phyloP scores from a whole-genome alignment of 2,797 vertebrate species.

The Megaceryle alcyon region DNA sequence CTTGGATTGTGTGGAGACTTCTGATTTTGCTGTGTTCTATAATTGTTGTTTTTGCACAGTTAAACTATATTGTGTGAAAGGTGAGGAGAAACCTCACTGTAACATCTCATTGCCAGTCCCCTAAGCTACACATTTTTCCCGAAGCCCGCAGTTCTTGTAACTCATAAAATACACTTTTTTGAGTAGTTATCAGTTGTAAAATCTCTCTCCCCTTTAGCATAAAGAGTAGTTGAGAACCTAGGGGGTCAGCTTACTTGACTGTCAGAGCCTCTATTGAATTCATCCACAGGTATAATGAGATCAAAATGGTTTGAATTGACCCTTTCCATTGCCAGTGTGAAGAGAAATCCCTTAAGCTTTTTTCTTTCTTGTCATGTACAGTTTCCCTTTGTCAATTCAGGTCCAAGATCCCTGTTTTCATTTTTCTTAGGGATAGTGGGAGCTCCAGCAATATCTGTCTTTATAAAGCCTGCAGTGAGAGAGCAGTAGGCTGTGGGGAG shows the following conservation, averaged over 20 bases:
- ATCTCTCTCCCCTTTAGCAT: not conserved
- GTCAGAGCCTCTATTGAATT: slow-evolving; percentile 10
- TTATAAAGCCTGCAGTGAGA: slow-evolving; percentile 34
- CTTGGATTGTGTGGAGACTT: not conserved
- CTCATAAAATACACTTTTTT: slow-evolving; percentile 2
- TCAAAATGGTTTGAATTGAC: slow-evolving; percentile 58
- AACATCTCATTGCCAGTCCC: not conserved
- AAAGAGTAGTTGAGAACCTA: not conserved
- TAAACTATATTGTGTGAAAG: not conserved
- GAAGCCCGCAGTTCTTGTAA: not conserved
- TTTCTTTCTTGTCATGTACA: not conserved
- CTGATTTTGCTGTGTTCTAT: not conserved
- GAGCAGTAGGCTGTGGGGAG: not conserved
- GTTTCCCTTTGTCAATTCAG: slow-evolving; percentile 10
- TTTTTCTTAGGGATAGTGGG: slow-evolving; percentile 28
- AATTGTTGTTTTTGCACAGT: not conserved
- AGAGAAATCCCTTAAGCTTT: slow-evolving; percentile 42
- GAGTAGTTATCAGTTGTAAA: not conserved
- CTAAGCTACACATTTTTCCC: not conserved
- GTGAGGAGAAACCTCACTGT: not conserved
- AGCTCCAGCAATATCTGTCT: slow-evolving; percentile 42
- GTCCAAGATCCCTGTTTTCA: slow-evolving; percentile 26
- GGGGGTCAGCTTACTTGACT: not conserved
- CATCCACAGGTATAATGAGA: slow-evolving; percentile 56
- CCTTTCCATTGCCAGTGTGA: slow-evolving; percentile 13